These are phyloP conservation scores for Endotricha flammealis DNA, from an alignment of 2,888 invertebrate species.

Conservation along the genomic window DNA sequence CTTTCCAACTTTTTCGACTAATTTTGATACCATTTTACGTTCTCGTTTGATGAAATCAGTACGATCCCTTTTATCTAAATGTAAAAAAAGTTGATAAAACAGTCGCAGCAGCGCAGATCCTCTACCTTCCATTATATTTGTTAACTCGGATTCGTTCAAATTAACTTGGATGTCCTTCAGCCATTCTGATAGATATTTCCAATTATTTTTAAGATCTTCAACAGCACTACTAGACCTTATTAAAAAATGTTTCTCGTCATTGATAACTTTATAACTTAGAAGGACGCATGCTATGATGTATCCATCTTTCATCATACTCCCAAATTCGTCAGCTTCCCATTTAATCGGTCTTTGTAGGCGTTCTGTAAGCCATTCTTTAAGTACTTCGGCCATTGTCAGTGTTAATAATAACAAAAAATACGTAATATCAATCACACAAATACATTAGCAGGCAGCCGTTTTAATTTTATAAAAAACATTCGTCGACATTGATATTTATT, in stretches of 20 bases:
- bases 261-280: conserved; percentile 78
- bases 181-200: conserved; percentile 74
- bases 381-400: conserved; percentile 73
- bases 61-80: conserved; percentile 77
- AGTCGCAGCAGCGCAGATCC: conserved; percentile 73
- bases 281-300: conserved; percentile 75
- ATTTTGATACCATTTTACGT: conserved; percentile 53
- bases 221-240: conserved; percentile 55
- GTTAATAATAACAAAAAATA: conserved; percentile 1
- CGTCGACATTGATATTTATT: no score
- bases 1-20: conserved; percentile 55
- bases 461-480: no score
- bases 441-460: neutral
- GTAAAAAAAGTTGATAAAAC: conserved; percentile 80
- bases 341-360: conserved; percentile 74
- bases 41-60: conserved; percentile 74
- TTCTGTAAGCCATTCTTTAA: conserved; percentile 79
- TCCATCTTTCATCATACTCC: conserved; percentile 77
- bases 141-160: conserved; percentile 58
- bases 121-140: conserved; percentile 66
- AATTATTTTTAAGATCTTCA: conserved; percentile 69
- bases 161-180: conserved; percentile 66
- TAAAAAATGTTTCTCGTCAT: conserved; percentile 68
- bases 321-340: conserved; percentile 75
- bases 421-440: conserved; percentile 2